A percentile compares a stretch with the other conserved stretches of the same genome.
Conservation (phyloP, 92 coral and sea anemone genomes). For the Pocillopora meandrina region DNA sequence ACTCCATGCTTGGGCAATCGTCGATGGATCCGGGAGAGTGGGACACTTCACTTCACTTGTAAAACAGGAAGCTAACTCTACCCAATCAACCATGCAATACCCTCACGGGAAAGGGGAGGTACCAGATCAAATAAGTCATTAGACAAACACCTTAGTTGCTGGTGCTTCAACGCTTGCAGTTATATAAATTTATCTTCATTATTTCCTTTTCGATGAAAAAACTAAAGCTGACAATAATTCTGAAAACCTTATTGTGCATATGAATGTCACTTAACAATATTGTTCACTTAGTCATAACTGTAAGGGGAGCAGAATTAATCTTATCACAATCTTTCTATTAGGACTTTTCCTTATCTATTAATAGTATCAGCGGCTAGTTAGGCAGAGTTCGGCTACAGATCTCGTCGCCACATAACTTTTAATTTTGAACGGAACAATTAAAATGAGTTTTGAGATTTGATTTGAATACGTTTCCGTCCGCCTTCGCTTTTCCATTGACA, state of each 20-base stretch:
- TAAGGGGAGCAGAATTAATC: neutral
- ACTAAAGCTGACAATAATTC: no score
- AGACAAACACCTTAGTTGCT: neutral
- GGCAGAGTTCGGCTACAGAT: neutral
- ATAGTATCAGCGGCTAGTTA: neutral
- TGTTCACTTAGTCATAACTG: no score
- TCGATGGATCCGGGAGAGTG: no score
- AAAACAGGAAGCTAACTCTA: no score
- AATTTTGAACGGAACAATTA: neutral
- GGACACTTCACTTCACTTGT: no score
- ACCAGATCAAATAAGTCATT: neutral
- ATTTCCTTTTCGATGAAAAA: no score
- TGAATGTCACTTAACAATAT: no score
- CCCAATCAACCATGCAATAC: neutral
- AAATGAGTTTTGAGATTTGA: neutral
- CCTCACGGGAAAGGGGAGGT: neutral
- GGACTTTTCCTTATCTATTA: neutral
- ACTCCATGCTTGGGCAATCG: no score
- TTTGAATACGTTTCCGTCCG: neutral
- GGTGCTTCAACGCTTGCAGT: neutral
- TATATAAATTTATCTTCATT: neutral
- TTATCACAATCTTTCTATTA: neutral
- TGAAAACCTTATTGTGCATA: no score
- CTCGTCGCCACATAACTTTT: neutral
- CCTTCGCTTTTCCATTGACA: neutral